Evolutionary conservation across 2,113 vertebrate species (phyloP).

Genomic region (Strix aluco): DNA sequence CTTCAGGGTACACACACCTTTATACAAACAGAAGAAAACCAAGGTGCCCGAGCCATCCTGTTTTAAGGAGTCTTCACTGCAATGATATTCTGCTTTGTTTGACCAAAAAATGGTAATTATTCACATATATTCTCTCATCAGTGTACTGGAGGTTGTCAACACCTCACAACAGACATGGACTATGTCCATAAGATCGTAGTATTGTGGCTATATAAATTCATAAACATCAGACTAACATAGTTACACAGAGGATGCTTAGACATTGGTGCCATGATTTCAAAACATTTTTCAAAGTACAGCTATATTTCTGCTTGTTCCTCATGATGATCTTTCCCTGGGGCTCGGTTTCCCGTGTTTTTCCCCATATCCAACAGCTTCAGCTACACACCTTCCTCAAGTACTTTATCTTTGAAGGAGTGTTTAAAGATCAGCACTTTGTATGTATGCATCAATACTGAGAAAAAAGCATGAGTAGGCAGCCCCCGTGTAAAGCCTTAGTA

Average conservation of each 20-base stretch:
- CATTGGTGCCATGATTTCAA: background rate
- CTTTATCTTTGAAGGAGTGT: background rate
- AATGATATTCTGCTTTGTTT: background rate
- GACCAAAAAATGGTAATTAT: background rate
- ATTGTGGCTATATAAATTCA: background rate
- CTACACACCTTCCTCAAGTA: background rate
- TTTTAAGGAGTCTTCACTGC: background rate
- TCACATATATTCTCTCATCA: background rate
- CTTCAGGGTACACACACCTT: background rate
- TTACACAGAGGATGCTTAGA: background rate
- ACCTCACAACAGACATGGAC: background rate
- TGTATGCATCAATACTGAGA: background rate
- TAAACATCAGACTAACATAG: background rate
- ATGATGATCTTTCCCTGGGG: rapidly evolving
- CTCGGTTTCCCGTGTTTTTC: rapidly evolving
- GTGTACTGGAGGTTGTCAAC: background rate
- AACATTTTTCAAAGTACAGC: background rate
- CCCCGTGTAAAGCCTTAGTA: background rate
- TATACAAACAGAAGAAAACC: background rate
- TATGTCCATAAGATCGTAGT: background rate
- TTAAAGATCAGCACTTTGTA: background rate
- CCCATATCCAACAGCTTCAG: background rate
- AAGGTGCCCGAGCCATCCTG: background rate
- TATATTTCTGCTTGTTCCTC: background rate
- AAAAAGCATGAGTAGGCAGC: background rate